A percentile compares a stretch with the other conserved stretches of the same genome.
Conservation (phyloP, 2,797 vertebrate species). For the Sebastes iracundus region DNA sequence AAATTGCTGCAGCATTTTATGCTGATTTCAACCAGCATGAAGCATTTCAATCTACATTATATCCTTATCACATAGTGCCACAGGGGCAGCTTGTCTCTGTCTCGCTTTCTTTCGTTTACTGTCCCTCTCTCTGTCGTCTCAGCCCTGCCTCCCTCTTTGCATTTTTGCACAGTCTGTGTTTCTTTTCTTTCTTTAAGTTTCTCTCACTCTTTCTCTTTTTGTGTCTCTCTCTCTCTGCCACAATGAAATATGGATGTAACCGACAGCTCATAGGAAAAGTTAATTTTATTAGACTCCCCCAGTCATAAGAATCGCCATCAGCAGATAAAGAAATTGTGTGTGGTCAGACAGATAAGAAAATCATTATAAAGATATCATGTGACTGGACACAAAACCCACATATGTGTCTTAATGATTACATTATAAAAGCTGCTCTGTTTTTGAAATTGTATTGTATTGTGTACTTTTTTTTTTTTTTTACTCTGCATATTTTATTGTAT, state of each 20-base stretch:
- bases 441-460: neutral
- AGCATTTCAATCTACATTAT: conserved; percentile 69
- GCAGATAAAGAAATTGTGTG: neutral
- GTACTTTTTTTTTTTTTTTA: neutral
- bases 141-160: conserved; percentile 2
- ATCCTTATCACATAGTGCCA: conserved; percentile 66
- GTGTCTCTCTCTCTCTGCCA: neutral
- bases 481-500: neutral
- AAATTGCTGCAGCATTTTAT: conserved; percentile 64
- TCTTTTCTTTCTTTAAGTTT: conserved; percentile 10
- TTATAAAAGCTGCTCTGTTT: neutral
- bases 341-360: conserved; percentile 6
- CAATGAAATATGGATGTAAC: conserved; percentile 21
- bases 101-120: conserved; percentile 19
- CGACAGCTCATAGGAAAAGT: conserved; percentile 5
- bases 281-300: neutral
- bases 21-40: conserved; percentile 64
- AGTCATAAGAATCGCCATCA: neutral
- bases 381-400: neutral
- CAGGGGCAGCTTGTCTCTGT: conserved; percentile 47
- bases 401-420: neutral
- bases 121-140: conserved; percentile 16
- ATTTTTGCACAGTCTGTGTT: conserved; percentile 38
- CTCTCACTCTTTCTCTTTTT: neutral
- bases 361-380: neutral